A percentile compares a stretch with the other conserved stretches of the same genome.
Evolutionary conservation across 2,113 vertebrate species (phyloP).

Genomic region (Myodes glareolus): DNA sequence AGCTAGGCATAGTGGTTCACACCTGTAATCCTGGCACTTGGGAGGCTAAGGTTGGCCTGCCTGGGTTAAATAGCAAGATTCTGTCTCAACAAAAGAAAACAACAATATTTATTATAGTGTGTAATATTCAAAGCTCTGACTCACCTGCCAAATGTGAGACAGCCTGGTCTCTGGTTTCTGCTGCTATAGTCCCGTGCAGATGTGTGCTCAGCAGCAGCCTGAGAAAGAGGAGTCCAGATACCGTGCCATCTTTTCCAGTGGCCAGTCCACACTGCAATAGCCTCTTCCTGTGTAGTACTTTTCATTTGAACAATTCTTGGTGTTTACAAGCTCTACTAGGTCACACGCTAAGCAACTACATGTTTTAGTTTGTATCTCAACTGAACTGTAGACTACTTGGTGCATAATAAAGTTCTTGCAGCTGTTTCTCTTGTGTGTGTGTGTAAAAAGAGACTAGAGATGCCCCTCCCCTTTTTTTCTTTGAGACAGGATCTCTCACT

Average conservation of each 20-base stretch:
- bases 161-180: background rate
- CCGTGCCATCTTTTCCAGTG: background rate
- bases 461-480: background rate
- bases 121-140: background rate
- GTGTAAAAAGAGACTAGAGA: background rate
- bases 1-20: background rate
- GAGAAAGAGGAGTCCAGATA: background rate
- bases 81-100: background rate
- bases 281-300: background rate
- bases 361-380: constrained; percentile 18
- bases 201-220: background rate
- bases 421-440: background rate
- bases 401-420: constrained; percentile 51
- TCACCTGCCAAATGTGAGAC: background rate
- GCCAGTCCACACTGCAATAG: background rate
- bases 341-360: background rate
- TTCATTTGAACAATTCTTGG: constrained; percentile 4
- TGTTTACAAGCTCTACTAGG: background rate
- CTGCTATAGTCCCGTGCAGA: background rate
- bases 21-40: background rate
- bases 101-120: background rate
- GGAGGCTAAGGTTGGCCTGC: background rate
- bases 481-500: background rate
- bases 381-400: background rate
- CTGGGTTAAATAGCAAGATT: background rate